Conservation (phyloP, 1,140 invertebrate genomes). For the Drosophila kurseongensis region DNA sequence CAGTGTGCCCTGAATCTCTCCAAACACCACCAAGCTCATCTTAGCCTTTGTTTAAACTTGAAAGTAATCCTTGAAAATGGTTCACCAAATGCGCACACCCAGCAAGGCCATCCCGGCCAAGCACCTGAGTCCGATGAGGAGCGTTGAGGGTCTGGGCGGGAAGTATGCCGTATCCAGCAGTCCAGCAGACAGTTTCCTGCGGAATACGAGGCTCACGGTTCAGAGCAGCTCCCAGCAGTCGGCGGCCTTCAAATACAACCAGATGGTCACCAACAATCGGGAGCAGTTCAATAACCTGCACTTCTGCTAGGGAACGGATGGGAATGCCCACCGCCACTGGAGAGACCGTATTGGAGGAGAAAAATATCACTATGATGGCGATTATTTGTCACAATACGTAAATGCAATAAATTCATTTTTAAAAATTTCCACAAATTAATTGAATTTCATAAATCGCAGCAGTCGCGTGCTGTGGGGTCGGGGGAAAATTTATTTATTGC, state of each 20-base stretch:
- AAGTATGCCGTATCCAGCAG: slow-evolving; percentile 69
- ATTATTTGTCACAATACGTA: slow-evolving; percentile 32
- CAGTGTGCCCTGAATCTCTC: slow-evolving; percentile 74
- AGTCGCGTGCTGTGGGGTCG: slow-evolving; percentile 57
- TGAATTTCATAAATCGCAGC: slow-evolving; percentile 67
- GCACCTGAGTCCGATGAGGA: slow-evolving; percentile 78
- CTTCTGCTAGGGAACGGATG: slow-evolving; percentile 59
- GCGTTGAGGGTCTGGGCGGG: slow-evolving; percentile 43
- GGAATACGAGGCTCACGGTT: slow-evolving; percentile 48
- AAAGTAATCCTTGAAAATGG: slow-evolving; percentile 57
- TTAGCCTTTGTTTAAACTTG: slow-evolving; percentile 14
- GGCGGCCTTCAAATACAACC: slow-evolving; percentile 70
- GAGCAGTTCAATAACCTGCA: slow-evolving; percentile 79
- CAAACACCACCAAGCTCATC: slow-evolving; percentile 1
- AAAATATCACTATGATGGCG: slow-evolving; percentile 9
- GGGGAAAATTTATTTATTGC: slow-evolving; percentile 36
- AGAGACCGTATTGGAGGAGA: slow-evolving; percentile 3
- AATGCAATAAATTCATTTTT: slow-evolving; percentile 57
- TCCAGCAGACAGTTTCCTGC: slow-evolving; percentile 61
- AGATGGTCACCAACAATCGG: slow-evolving; percentile 77
- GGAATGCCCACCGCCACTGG: neutral
- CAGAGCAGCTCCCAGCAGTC: slow-evolving; percentile 25
- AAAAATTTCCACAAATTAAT: slow-evolving; percentile 62
- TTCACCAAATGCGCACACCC: slow-evolving; percentile 72
- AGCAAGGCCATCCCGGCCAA: slow-evolving; percentile 75